These are phyloP conservation scores for Sebastes wilsoni DNA, from an alignment of 2,797 vertebrate genomes.

Conservation along the genomic window DNA sequence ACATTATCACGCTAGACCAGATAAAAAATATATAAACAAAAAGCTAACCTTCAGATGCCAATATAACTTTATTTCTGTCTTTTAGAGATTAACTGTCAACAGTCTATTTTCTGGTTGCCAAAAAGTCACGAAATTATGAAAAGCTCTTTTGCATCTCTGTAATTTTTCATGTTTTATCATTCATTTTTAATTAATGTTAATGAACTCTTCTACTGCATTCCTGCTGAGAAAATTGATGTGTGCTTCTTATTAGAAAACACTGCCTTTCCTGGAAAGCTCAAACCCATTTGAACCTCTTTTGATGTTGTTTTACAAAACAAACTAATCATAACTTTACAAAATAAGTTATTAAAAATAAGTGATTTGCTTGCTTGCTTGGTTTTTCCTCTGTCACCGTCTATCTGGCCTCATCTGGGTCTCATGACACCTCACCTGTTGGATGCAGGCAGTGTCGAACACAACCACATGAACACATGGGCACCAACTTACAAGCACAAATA, in stretches of 20 bases:
- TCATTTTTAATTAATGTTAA: neutral
- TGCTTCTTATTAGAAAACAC: neutral
- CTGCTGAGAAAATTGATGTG: neutral
- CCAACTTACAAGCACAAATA: neutral
- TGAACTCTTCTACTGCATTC: neutral
- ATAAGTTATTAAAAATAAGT: neutral
- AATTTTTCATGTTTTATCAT: neutral
- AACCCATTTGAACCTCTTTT: conserved; percentile 23
- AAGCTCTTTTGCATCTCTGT: neutral
- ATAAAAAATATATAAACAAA: too few relatives aligned
- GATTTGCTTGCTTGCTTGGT: neutral
- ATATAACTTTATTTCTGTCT: neutral
- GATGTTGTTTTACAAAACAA: conserved; percentile 7
- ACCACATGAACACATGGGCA: neutral
- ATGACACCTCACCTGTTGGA: neutral
- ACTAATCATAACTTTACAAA: neutral
- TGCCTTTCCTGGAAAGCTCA: conserved; percentile 2
- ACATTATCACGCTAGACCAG: too few relatives aligned
- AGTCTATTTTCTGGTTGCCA: neutral
- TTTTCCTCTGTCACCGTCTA: neutral
- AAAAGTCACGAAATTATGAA: neutral
- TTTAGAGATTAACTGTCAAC: neutral
- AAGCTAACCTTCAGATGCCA: neutral
- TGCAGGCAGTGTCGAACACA: neutral
- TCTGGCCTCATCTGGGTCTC: neutral